Percentiles rank a stretch among this genome's conserved stretches.
Evolutionary conservation across 2,113 vertebrate species (phyloP).

Genomic region (human (Homo sapiens)): DNA sequence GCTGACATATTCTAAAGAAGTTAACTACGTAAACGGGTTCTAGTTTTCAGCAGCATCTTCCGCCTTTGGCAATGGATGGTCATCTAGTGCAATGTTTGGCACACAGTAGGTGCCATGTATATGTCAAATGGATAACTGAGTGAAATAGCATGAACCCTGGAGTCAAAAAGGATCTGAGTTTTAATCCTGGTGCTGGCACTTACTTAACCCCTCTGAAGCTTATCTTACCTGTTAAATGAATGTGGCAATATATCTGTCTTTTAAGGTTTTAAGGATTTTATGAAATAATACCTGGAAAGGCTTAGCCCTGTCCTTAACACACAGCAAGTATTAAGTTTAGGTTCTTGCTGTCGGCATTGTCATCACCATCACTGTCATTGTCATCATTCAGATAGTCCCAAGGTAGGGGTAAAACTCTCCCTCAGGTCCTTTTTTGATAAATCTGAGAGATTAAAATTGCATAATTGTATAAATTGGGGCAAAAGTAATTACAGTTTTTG

Average conservation of each 20-base stretch:
- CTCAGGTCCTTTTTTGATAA: neutral
- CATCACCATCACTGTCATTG: neutral
- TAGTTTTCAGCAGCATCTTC: neutral
- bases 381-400: neutral
- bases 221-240: neutral
- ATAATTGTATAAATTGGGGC: neutral
- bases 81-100: neutral
- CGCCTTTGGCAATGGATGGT: neutral
- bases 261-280: neutral
- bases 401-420: neutral
- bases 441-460: neutral
- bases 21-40: neutral
- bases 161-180: neutral
- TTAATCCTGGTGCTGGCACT: neutral
- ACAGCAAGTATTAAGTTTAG: neutral
- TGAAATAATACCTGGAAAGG: neutral
- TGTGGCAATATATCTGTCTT: neutral
- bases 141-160: neutral
- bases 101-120: neutral
- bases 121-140: neutral
- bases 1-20: neutral
- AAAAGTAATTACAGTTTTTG: no score
- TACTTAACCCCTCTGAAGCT: neutral
- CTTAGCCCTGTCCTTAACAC: neutral
- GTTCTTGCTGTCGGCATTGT: neutral